Evolutionary conservation across 2,797 vertebrate genomes (phyloP).

Genomic region (Steatocranus sp.): DNA sequence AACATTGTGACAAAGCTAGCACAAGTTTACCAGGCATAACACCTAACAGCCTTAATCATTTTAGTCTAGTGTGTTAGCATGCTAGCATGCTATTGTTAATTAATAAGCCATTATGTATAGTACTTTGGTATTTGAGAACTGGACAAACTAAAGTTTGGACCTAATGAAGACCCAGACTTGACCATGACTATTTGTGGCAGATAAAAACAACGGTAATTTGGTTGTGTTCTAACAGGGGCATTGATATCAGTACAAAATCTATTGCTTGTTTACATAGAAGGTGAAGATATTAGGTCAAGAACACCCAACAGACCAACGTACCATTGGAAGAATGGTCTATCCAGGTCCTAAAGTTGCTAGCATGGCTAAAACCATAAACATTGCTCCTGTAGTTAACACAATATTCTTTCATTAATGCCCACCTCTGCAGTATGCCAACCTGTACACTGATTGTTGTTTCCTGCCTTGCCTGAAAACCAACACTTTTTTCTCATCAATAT

Average conservation of each 20-base stretch:
- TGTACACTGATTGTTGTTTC: background rate
- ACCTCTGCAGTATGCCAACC: background rate
- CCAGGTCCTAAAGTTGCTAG: background rate
- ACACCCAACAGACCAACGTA: background rate
- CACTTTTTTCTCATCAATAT: background rate
- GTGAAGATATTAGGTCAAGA: background rate
- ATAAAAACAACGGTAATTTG: background rate
- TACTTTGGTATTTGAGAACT: background rate
- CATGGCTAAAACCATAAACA: background rate
- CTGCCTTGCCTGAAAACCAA: background rate
- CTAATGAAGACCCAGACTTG: background rate
- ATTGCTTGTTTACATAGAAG: background rate
- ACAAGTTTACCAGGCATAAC: background rate
- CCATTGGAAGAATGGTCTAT: background rate
- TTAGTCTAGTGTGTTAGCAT: background rate
- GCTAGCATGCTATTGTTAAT: background rate
- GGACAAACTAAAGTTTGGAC: background rate
- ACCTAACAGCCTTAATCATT: background rate
- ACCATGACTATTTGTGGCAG: background rate
- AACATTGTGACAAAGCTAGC: background rate
- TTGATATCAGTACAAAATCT: background rate
- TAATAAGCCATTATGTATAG: background rate
- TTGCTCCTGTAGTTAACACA: background rate
- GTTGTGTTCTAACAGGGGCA: background rate
- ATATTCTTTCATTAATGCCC: background rate